Conservation (phyloP, 1,140 invertebrate species). For the Nasonia longicornis region DNA sequence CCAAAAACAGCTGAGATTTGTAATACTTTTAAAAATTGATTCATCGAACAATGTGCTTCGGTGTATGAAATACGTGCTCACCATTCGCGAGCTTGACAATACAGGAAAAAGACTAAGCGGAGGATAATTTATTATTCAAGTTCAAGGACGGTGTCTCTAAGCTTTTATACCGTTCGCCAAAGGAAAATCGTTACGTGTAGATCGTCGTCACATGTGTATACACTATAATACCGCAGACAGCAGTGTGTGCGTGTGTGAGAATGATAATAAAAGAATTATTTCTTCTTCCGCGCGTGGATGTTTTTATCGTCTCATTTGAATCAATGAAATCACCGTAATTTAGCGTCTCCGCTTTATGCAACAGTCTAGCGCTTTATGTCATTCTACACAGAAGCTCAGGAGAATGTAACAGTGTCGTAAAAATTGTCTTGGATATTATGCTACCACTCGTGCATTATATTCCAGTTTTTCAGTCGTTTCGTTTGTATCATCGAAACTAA, state of each 20-base stretch:
- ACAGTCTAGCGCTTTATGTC: background rate
- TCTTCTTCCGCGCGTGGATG: background rate
- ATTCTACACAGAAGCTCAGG: background rate
- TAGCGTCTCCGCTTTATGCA: background rate
- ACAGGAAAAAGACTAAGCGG: background rate
- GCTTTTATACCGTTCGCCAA: background rate
- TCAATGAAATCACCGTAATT: background rate
- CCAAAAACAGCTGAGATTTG: too few species aligned
- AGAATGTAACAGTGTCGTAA: background rate
- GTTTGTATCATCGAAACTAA: too few species aligned
- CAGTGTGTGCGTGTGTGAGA: background rate
- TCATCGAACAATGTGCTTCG: background rate
- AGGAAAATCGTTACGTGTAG: slow-evolving; percentile 22
- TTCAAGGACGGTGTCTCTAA: slow-evolving; percentile 11
- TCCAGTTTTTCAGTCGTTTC: too few species aligned
- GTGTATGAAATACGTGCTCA: background rate
- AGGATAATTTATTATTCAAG: slow-evolving; percentile 17
- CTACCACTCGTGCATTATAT: too few species aligned
- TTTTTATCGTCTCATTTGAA: slow-evolving; percentile 5
- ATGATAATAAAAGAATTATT: slow-evolving; percentile 7
- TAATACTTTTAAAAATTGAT: background rate
- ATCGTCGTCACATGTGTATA: background rate
- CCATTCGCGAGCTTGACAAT: background rate
- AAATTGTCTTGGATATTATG: too few species aligned
- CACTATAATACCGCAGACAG: background rate